phyloP scores from a whole-genome alignment of 2,888 invertebrate species.

The Cantharis flavilabris region DNA sequence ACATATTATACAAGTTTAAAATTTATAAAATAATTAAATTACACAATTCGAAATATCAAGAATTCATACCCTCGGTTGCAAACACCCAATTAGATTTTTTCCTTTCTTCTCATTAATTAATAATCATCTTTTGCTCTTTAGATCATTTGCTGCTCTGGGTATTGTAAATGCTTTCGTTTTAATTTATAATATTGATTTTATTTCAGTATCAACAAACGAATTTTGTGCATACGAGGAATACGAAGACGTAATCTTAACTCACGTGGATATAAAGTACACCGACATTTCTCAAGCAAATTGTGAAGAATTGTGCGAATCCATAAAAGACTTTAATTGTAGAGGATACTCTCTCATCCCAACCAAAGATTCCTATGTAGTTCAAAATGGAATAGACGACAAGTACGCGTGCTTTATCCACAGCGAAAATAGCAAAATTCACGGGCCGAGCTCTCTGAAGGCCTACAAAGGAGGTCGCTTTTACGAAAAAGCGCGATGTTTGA shows the following conservation, averaged over 20 bases:
- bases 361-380: constrained; percentile 17
- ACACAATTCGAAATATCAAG: no score
- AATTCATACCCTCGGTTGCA: no score
- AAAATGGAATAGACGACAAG: constrained; percentile 35
- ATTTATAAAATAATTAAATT: no score
- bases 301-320: constrained; percentile 64
- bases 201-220: constrained; percentile 59
- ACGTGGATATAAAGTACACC: constrained; percentile 61
- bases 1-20: no score
- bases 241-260: constrained; percentile 69
- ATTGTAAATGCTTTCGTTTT: no score
- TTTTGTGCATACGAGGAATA: constrained; percentile 80
- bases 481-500: constrained; percentile 81
- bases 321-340: constrained; percentile 70
- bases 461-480: constrained; percentile 70
- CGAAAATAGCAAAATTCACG: constrained; percentile 79
- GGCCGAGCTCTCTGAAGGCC: constrained; percentile 69
- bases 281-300: constrained; percentile 61
- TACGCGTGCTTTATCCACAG: constrained; percentile 73
- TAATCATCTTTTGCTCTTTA: no score
- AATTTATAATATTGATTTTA: no score
- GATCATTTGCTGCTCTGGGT: no score
- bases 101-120: no score
- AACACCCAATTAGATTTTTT: no score
- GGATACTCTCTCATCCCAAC: constrained; percentile 63